phyloP scores from a whole-genome alignment of 92 coral and sea anemone genomes.

The Micromussa lordhowensis region DNA sequence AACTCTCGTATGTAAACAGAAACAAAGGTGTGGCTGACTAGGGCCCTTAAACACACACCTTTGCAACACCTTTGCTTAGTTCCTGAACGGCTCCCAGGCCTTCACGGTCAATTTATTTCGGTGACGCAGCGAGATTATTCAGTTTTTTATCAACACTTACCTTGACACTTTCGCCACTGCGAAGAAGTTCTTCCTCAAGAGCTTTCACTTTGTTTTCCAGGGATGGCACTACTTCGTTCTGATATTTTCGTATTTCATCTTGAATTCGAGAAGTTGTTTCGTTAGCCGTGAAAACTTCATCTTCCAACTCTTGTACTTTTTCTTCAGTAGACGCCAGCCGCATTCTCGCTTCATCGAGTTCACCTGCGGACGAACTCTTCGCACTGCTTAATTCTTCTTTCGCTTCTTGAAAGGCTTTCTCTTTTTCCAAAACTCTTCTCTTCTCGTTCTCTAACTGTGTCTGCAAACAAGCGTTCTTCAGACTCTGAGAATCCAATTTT shows the following conservation, averaged over 20 bases:
- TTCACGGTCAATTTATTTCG: too few species aligned
- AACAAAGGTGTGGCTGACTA: too few species aligned
- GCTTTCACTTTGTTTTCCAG: conserved; percentile 30
- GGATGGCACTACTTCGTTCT: conserved; percentile 25
- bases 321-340: conserved; percentile 12
- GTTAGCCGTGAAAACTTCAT: conserved; percentile 25
- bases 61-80: too few species aligned
- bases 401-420: conserved; percentile 9
- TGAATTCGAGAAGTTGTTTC: conserved; percentile 21
- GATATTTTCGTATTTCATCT: conserved; percentile 7
- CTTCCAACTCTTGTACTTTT: conserved; percentile 24
- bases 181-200: conserved; percentile 21
- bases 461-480: conserved; percentile 20
- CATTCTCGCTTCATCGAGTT: conserved; percentile 12
- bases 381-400: conserved; percentile 8
- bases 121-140: too few species aligned
- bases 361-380: conserved; percentile 5
- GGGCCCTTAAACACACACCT: too few species aligned
- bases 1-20: too few species aligned
- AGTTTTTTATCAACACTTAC: not conserved
- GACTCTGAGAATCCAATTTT: conserved; percentile 8
- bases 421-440: conserved; percentile 1
- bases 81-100: too few species aligned
- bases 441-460: conserved; percentile 27
- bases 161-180: conserved; percentile 32